Base-by-base conservation (phyloP, 2,888 invertebrate genomes). In the Polyommatus iphigenia region DNA sequence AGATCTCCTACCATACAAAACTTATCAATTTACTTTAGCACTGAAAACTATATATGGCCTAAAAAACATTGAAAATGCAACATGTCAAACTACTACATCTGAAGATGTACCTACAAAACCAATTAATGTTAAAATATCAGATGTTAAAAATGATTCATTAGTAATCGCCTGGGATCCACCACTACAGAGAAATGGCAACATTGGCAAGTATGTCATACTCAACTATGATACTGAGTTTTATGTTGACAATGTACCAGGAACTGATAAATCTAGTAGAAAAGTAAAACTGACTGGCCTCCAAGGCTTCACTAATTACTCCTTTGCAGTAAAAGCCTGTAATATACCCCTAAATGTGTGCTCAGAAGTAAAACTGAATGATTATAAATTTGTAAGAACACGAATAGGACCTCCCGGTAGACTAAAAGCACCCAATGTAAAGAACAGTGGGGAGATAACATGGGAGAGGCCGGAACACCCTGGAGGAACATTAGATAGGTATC, bases 261-360 rank as follows among this genome's bases (percentile, higher is more conserved):
- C 85, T 81, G 87, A 88, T 80, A 86, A 85, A 79, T 81, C 84
- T 13, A 86, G 87, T 82, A 89, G 88, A 81, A 82, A 83, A 80
- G 82, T 89, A 5, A 87, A 82, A 76, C 80, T 95, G 20, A 85
- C 80, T 71, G 86, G 86, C 8, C 91, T 97, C 59, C 87, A 90
- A 62, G 95, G 96, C 78, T 97, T 95, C 83, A 95, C 95, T 0
- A 95, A 95, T 79, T 98, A 98, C 87, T 95, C 95, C 76, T 95
- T 98, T 32, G 94, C 94, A 78, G 95, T 98, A 0, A 91, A 94
- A 72, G 98, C 98, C 1, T 97, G 96, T 84, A 98, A 93, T 83
- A 85, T 85, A 80, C 90, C 87, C 29, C 91, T 97, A 0, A 90
- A 94, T 0, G 88, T 92, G 67, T 97, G 96, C 85, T 97, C 98